Evolutionary conservation across 2,797 vertebrate species (phyloP).

Genomic region (Novumbra hubbsi): DNA sequence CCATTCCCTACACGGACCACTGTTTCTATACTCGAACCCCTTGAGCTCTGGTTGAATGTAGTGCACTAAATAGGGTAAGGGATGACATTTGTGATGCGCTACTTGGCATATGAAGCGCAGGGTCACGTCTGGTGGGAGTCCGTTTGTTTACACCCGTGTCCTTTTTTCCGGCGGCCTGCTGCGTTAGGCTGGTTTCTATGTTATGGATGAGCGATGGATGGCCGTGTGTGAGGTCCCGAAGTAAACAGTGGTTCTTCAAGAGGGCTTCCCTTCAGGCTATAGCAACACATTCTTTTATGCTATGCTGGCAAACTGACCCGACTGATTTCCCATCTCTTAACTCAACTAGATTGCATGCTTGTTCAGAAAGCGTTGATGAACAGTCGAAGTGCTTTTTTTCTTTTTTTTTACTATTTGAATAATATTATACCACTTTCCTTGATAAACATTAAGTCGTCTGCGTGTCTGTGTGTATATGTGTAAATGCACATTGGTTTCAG

Average conservation of each 20-base stretch:
- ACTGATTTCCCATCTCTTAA: not conserved
- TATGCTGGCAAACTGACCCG: not conserved
- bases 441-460: too few species aligned
- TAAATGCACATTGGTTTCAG: not conserved
- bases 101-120: conserved; percentile 11
- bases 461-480: too few species aligned
- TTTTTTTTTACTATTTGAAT: too few species aligned
- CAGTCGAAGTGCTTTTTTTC: not conserved
- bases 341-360: not conserved
- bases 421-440: too few species aligned
- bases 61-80: not conserved
- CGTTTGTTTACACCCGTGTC: conserved; percentile 25
- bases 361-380: not conserved
- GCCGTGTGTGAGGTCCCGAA: conserved; percentile 25
- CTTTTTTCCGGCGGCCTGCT: conserved; percentile 25
- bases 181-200: conserved; percentile 7
- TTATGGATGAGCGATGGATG: conserved; percentile 8
- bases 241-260: conserved; percentile 5
- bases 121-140: conserved; percentile 3
- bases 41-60: not conserved
- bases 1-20: not conserved
- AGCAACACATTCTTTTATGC: not conserved
- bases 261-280: not conserved
- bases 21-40: not conserved
- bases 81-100: not conserved